A percentile compares a stretch with the other conserved stretches of the same genome.
Evolutionary conservation across 1,140 invertebrate species (phyloP).

Genomic region (Rhopalosiphum padi): DNA sequence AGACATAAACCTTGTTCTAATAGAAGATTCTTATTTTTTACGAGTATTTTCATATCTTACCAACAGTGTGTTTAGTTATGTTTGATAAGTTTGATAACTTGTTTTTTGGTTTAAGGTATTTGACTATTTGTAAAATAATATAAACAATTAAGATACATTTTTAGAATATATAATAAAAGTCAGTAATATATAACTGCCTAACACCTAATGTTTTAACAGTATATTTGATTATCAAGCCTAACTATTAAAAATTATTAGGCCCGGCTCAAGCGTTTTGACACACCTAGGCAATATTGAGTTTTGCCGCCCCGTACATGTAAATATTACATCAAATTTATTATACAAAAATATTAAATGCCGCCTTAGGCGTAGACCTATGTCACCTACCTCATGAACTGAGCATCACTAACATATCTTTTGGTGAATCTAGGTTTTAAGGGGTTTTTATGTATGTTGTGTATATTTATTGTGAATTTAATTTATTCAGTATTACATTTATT

Average conservation of each 20-base stretch:
- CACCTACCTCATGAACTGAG: too few species aligned
- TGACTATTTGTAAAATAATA: not conserved
- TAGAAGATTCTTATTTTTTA: not conserved
- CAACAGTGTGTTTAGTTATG: not conserved
- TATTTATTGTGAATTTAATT: too few species aligned
- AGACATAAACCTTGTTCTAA: not conserved
- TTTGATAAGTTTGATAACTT: not conserved
- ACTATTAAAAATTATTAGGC: not conserved
- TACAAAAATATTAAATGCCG: too few species aligned
- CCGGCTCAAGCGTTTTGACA: too few species aligned
- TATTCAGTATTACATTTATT: too few species aligned
- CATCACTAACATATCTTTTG: not conserved
- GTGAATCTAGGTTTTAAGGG: not conserved
- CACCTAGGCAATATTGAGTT: too few species aligned
- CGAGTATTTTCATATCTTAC: not conserved
- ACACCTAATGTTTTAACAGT: too few species aligned
- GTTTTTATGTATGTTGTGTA: not conserved
- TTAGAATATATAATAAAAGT: not conserved
- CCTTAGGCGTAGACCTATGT: too few species aligned
- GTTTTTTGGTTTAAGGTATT: not conserved
- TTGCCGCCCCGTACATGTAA: too few species aligned
- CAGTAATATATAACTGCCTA: not conserved
- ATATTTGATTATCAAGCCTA: too few species aligned
- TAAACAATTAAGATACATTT: not conserved
- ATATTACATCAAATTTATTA: too few species aligned